Conservation (phyloP, 2,113 vertebrate genomes). For the Cyprinodon variegatus region DNA sequence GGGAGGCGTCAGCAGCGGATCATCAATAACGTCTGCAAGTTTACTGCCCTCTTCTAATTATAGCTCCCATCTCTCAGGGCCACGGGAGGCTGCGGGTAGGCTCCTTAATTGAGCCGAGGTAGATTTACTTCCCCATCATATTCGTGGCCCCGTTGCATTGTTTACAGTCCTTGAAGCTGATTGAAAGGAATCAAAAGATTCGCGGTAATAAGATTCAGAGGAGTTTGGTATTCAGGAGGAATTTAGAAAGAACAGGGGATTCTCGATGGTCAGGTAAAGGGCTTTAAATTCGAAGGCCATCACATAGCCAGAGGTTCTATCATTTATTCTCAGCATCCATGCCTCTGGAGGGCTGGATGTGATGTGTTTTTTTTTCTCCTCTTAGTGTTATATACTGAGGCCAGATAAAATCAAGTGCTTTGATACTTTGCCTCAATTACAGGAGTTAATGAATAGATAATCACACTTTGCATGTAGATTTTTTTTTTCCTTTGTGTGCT, state of each 20-base stretch:
- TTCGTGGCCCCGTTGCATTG: constrained; percentile 62
- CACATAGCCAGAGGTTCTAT: constrained; percentile 71
- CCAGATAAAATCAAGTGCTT: constrained; percentile 21
- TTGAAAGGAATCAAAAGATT: constrained; percentile 73
- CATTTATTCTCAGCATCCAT: constrained; percentile 66
- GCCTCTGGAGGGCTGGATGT: constrained; percentile 51
- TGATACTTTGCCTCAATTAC: constrained; percentile 55
- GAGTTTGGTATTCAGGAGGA: constrained; percentile 55
- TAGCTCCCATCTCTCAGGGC: constrained; percentile 72
- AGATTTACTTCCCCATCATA: constrained; percentile 61
- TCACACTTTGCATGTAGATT: constrained; percentile 51
- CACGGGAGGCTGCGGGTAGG: constrained; percentile 60
- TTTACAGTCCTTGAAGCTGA: constrained; percentile 78
- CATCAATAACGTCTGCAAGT: constrained; percentile 86
- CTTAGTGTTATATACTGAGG: constrained; percentile 13
- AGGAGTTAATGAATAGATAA: constrained; percentile 64
- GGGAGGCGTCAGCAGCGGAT: constrained; percentile 78
- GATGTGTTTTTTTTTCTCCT: constrained; percentile 25
- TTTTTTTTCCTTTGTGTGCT: neutral
- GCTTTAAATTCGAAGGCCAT: constrained; percentile 74
- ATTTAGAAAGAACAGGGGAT: constrained; percentile 52
- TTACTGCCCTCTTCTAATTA: constrained; percentile 80
- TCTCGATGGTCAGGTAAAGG: constrained; percentile 62
- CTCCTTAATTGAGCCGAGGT: constrained; percentile 73
- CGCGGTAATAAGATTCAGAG: constrained; percentile 35